Percentiles rank a stretch among this genome's conserved stretches.
Evolutionary conservation across 2,113 vertebrate genomes (phyloP).

Genomic region (Centropristis striata): DNA sequence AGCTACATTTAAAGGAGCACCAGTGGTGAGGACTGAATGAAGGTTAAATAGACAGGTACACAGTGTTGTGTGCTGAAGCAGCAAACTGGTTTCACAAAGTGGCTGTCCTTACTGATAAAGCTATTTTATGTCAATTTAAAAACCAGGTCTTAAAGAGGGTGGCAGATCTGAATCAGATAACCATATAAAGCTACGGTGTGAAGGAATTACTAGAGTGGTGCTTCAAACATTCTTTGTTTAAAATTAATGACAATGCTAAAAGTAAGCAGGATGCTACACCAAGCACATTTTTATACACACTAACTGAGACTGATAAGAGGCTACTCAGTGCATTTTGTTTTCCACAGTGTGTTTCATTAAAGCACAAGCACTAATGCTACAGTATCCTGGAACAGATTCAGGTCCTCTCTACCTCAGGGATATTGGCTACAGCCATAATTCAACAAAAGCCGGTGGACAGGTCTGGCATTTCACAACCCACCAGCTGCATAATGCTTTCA

Average conservation of each 20-base stretch:
- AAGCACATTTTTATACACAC: background rate
- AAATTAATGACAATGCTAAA: background rate
- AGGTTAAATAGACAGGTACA: no score
- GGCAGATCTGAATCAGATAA: background rate
- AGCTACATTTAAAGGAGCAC: no score
- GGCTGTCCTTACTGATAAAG: no score
- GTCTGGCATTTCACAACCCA: conserved; percentile 44
- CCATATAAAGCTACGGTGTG: background rate
- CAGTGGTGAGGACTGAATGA: no score
- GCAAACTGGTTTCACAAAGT: no score
- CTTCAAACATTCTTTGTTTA: background rate
- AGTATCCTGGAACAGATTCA: conserved; percentile 8
- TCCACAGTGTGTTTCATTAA: background rate
- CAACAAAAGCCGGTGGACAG: conserved; percentile 39
- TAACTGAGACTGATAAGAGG: conserved; percentile 2
- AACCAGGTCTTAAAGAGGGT: background rate
- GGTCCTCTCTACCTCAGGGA: background rate
- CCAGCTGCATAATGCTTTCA: conserved; percentile 24
- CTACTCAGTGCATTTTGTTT: background rate
- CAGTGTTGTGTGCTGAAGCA: no score
- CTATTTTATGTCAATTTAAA: background rate
- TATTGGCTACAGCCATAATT: conserved; percentile 24
- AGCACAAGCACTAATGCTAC: conserved; percentile 8
- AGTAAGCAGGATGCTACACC: background rate
- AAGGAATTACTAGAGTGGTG: background rate